phyloP scores from a whole-genome alignment of 2,113 vertebrate genomes.

The Ellobius talpinus region DNA sequence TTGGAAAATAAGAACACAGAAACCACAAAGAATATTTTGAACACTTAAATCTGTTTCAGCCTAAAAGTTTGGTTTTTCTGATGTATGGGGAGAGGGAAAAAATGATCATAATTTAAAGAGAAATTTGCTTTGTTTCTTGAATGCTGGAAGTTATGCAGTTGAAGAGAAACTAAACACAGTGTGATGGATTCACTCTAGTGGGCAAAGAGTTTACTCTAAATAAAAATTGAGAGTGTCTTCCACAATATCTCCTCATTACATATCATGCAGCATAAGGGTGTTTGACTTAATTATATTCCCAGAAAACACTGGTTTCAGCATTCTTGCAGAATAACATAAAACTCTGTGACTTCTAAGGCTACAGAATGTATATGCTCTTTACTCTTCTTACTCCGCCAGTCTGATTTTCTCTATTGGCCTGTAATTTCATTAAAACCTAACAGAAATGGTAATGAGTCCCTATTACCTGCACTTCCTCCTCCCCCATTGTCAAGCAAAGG shows the following conservation, averaged over 20 bases:
- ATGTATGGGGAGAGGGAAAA: background rate
- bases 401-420: background rate
- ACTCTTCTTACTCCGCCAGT: background rate
- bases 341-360: background rate
- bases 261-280: background rate
- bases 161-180: background rate
- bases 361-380: background rate
- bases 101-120: conserved; percentile 19
- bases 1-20: conserved; percentile 69
- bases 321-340: background rate
- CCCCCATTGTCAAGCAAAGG: background rate
- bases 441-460: background rate
- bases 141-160: background rate
- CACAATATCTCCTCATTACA: background rate
- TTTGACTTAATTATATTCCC: background rate
- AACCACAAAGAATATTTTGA: conserved; percentile 54
- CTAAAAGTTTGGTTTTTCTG: background rate
- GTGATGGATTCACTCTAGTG: background rate
- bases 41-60: background rate
- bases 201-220: conserved; percentile 23
- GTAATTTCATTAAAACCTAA: background rate
- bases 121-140: background rate
- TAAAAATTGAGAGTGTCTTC: background rate
- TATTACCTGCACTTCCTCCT: background rate
- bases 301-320: background rate